Evolutionary conservation across 35 echinoderm and acorn worm species (phyloP).

Genomic region (Heliocidaris erythrogramma): DNA sequence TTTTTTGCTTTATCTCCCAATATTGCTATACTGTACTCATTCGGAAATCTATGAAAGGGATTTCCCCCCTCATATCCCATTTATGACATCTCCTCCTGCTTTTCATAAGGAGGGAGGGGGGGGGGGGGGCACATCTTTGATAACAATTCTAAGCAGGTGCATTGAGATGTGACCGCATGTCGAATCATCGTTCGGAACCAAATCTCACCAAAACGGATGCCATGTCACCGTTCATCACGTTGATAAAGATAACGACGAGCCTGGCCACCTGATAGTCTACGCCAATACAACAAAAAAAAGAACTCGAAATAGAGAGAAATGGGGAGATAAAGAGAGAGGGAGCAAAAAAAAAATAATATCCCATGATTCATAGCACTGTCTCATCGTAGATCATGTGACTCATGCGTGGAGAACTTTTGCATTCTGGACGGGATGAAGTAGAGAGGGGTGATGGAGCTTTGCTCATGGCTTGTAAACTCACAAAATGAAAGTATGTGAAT

Average conservation of each 20-base stretch:
- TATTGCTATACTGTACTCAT: no score
- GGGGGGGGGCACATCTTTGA: neutral
- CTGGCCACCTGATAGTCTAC: neutral
- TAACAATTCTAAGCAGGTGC: neutral
- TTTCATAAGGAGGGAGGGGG: neutral
- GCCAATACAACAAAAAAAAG: neutral
- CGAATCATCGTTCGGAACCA: neutral
- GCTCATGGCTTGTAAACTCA: neutral
- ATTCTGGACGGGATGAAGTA: neutral
- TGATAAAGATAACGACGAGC: neutral
- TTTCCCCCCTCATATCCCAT: neutral
- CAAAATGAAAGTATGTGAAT: no score
- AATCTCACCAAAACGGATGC: conserved; percentile 1
- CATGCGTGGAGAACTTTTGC: neutral
- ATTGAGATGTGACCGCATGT: neutral
- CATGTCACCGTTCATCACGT: neutral
- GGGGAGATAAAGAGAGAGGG: neutral
- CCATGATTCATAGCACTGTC: conserved; percentile 16
- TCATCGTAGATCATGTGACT: conserved; percentile 2
- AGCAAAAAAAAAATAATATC: neutral
- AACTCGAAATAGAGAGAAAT: neutral
- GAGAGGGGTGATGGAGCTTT: neutral
- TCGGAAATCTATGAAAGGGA: neutral
- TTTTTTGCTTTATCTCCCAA: no score
- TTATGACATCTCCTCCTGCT: neutral